Evolutionary conservation across 2,113 vertebrate species (phyloP).

Genomic region (Centropristis striata): DNA sequence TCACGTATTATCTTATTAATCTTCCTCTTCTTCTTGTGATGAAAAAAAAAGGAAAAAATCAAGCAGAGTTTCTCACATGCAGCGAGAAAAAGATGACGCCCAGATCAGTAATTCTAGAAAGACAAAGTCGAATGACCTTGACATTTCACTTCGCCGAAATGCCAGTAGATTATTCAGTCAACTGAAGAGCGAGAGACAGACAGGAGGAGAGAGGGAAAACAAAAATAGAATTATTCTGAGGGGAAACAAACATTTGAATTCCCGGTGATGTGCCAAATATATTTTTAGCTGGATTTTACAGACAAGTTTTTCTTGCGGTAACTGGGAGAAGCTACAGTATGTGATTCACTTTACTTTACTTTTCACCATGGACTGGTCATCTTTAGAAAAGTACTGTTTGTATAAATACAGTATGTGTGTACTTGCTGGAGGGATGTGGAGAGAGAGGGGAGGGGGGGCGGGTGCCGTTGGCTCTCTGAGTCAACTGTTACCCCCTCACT

Average conservation of each 20-base stretch:
- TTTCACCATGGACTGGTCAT: background rate
- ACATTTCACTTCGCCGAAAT: constrained; percentile 81
- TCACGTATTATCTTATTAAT: constrained; percentile 67
- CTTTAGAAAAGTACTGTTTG: constrained; percentile 6
- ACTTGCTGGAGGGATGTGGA: constrained; percentile 37
- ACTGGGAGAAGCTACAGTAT: constrained; percentile 6
- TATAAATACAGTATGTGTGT: constrained; percentile 50
- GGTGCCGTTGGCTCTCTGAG: constrained; percentile 78
- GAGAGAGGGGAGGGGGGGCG: constrained; percentile 20
- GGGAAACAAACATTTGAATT: constrained; percentile 67
- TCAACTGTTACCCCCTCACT: constrained; percentile 75
- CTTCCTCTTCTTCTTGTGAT: constrained; percentile 54
- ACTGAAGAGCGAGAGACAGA: constrained; percentile 65
- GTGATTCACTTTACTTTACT: constrained; percentile 11
- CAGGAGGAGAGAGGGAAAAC: constrained; percentile 37
- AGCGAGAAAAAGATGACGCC: constrained; percentile 39
- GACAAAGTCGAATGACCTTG: constrained; percentile 82
- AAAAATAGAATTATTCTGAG: constrained; percentile 57
- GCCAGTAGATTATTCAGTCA: constrained; percentile 78
- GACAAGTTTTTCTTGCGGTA: constrained; percentile 24
- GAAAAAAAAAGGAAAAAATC: constrained; percentile 16
- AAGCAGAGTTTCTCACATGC: background rate
- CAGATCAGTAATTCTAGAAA: constrained; percentile 68
- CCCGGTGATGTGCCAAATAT: constrained; percentile 37
- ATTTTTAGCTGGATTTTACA: constrained; percentile 47